Percentiles rank a stretch among this genome's conserved stretches.
These are phyloP conservation scores for Elephantulus edwardii DNA, from an alignment of 2,113 vertebrate species.

Conservation along the genomic window DNA sequence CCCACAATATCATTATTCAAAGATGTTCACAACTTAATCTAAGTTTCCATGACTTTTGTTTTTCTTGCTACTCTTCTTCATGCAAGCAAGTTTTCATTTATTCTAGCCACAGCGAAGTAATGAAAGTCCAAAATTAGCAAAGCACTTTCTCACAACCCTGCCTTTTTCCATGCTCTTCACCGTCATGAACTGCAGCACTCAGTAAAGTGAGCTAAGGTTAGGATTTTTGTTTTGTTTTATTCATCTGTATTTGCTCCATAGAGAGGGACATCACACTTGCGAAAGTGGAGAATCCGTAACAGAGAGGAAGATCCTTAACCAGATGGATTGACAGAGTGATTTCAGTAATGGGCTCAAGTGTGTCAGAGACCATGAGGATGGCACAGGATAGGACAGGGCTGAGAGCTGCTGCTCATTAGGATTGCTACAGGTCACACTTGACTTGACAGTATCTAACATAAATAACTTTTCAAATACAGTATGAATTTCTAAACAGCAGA, in stretches of 20 bases:
- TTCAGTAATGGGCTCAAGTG: too few species aligned
- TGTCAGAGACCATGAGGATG: too few species aligned
- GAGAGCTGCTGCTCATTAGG: too few species aligned
- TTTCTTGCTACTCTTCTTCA: not conserved
- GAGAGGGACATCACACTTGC: too few species aligned
- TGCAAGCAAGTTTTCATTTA: not conserved
- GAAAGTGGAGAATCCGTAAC: too few species aligned
- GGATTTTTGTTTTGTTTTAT: not conserved
- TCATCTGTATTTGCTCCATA: not conserved
- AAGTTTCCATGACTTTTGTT: not conserved
- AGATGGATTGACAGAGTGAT: too few species aligned
- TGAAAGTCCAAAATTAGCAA: not conserved
- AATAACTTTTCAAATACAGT: too few species aligned
- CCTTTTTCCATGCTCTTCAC: not conserved
- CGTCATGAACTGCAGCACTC: not conserved
- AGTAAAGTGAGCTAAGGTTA: not conserved
- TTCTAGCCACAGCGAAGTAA: not conserved
- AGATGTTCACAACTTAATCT: not conserved
- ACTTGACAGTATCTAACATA: too few species aligned
- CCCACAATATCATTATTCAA: not conserved
- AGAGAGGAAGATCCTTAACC: too few species aligned
- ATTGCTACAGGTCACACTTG: too few species aligned
- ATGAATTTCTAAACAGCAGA: not conserved
- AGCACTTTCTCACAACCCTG: not conserved
- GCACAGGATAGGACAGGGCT: too few species aligned